Percentiles rank a stretch among this genome's conserved stretches.
phyloP scores from a whole-genome alignment of 1,140 invertebrate genomes.

The Microplitis demolitor region DNA sequence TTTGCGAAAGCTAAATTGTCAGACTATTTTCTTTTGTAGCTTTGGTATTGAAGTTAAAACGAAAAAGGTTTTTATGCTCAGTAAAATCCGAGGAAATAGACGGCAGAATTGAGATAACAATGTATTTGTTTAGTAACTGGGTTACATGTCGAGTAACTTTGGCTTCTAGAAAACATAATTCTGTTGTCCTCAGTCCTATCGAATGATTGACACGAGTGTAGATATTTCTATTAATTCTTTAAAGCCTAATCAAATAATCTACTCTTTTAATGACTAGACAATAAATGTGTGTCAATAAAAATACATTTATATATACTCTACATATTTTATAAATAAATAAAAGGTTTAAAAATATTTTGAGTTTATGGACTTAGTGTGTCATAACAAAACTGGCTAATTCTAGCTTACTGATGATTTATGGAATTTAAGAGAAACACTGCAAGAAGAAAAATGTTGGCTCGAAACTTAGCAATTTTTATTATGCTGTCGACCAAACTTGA shows the following conservation, averaged over 20 bases:
- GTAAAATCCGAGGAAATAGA: not conserved
- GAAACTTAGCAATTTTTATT: too few species aligned
- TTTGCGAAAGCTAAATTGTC: too few species aligned
- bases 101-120: not conserved
- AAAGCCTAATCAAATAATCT: not conserved
- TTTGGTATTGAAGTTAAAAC: not conserved
- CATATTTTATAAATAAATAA: too few species aligned
- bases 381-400: too few species aligned
- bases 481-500: too few species aligned
- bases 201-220: not conserved
- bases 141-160: conserved; percentile 8
- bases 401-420: too few species aligned
- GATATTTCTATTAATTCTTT: not conserved
- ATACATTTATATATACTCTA: not conserved
- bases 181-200: not conserved
- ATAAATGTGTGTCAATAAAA: not conserved
- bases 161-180: not conserved
- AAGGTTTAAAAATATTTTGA: too few species aligned
- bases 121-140: conserved; percentile 12
- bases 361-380: too few species aligned
- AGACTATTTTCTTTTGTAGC: too few species aligned
- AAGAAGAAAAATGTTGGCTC: too few species aligned
- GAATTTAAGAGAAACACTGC: too few species aligned
- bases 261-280: not conserved
- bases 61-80: not conserved